Evolutionary conservation across 2,113 vertebrate genomes (phyloP).

Genomic region (Calonectris borealis): DNA sequence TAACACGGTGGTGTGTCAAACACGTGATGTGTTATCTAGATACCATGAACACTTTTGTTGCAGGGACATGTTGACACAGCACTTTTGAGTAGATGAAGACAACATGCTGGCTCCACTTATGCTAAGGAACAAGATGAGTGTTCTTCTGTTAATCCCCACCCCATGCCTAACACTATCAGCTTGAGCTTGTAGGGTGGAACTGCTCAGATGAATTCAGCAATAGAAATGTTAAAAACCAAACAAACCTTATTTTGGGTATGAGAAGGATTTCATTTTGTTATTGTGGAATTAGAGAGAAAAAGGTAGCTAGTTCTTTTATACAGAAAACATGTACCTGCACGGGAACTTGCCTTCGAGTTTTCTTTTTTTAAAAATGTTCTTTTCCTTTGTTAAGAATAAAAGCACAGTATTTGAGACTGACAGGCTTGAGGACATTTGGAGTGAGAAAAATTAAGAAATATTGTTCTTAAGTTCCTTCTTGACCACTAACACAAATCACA

Average conservation of each 20-base stretch:
- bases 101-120: slow-evolving; percentile 49
- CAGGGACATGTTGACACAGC: slow-evolving; percentile 48
- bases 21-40: background rate
- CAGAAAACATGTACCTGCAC: fast-evolving
- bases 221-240: background rate
- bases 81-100: slow-evolving; percentile 31
- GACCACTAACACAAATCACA: background rate
- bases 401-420: background rate
- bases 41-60: background rate
- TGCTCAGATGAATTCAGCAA: background rate
- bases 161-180: background rate
- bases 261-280: background rate
- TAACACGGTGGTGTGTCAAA: slow-evolving; percentile 29
- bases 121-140: slow-evolving; percentile 31
- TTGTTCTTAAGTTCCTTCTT: background rate
- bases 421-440: background rate
- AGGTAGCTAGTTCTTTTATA: background rate
- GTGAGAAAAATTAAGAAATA: background rate
- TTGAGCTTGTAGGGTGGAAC: background rate
- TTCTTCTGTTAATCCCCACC: background rate
- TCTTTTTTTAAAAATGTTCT: background rate
- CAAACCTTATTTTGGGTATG: background rate
- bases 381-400: background rate
- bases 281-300: background rate
- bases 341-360: background rate